Conservation (phyloP, 2,113 vertebrate genomes). For the Colinus virginianus region DNA sequence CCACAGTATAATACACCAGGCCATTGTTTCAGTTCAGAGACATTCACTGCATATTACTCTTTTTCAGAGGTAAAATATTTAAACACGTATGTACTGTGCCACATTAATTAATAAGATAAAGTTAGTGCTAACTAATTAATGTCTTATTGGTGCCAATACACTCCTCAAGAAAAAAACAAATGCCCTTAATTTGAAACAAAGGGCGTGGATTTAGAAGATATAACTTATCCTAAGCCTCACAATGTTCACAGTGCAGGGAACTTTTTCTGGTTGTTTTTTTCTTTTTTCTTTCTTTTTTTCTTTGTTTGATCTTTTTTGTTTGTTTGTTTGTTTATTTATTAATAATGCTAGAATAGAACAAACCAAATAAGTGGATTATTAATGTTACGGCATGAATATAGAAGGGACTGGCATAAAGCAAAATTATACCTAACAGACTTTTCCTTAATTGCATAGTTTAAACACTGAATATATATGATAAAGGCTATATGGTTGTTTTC, state of each 20-base stretch:
- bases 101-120: neutral
- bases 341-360: neutral
- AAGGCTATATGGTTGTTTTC: neutral
- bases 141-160: neutral
- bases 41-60: neutral
- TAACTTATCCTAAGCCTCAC: neutral
- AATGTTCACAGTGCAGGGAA: neutral
- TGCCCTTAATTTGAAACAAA: neutral
- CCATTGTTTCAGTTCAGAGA: neutral
- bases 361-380: neutral
- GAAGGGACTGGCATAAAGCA: neutral
- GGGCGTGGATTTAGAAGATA: neutral
- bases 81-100: neutral
- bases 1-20: neutral
- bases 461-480: neutral
- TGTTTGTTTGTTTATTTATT: neutral
- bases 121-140: neutral
- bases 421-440: neutral
- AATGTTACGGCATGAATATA: neutral
- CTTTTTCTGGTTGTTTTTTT: neutral
- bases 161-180: neutral
- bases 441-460: neutral
- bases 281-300: neutral
- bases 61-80: neutral
- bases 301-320: neutral